Evolutionary conservation across 2,888 invertebrate species (phyloP).

Genomic region (Harpalus rufipes): DNA sequence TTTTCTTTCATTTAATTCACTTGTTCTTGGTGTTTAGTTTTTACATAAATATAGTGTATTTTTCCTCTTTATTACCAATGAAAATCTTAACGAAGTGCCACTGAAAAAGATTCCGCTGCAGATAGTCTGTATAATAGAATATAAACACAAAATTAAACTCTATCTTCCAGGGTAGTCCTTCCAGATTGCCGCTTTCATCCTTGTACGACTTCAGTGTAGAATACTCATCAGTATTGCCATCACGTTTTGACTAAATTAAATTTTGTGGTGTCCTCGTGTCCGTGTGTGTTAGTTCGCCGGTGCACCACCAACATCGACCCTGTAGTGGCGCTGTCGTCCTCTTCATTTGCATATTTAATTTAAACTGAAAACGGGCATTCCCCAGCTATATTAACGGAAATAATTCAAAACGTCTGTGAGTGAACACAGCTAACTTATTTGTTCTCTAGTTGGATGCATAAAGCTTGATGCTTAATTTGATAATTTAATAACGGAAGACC

Average conservation of each 20-base stretch:
- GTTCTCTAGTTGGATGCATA: constrained; percentile 2
- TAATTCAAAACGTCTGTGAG: constrained; percentile 64
- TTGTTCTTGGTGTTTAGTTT: no score
- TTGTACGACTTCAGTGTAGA: background rate
- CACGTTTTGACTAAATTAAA: constrained; percentile 67
- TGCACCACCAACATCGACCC: constrained; percentile 42
- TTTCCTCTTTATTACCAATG: no score
- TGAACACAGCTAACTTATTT: constrained; percentile 21
- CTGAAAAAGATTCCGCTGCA: background rate
- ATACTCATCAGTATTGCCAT: constrained; percentile 52
- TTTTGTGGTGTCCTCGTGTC: constrained; percentile 58
- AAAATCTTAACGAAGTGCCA: background rate
- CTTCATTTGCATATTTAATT: constrained; percentile 67
- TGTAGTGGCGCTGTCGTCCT: constrained; percentile 56
- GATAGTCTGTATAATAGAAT: constrained; percentile 8
- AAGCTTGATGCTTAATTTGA: constrained; percentile 10
- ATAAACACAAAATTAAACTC: constrained; percentile 32
- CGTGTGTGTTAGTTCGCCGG: constrained; percentile 42
- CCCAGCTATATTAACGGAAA: constrained; percentile 61
- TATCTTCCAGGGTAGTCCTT: background rate
- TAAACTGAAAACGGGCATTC: constrained; percentile 64
- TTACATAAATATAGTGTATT: no score
- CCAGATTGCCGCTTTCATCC: constrained; percentile 1
- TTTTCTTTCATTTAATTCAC: no score
- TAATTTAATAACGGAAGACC: constrained; percentile 34